Conservation (phyloP, 2,888 invertebrate genomes). For the Ditula angustiorana region DNA sequence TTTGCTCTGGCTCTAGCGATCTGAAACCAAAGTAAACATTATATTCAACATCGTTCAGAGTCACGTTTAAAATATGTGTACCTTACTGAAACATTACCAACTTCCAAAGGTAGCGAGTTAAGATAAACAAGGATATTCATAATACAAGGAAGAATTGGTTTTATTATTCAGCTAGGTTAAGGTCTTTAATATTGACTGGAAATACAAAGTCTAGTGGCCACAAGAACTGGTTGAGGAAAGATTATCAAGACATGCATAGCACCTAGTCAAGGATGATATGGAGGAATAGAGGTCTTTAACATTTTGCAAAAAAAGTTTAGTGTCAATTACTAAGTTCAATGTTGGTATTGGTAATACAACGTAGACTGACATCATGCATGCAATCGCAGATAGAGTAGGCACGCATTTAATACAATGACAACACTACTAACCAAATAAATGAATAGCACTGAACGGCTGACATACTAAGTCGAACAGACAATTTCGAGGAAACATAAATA, state of each 20-base stretch:
- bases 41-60: neutral
- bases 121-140: slow-evolving; percentile 13
- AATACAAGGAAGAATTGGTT: slow-evolving; percentile 14
- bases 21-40: slow-evolving; percentile 46
- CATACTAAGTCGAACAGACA: no score
- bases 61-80: neutral
- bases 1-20: slow-evolving; percentile 61
- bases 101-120: slow-evolving; percentile 1
- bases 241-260: slow-evolving; percentile 21
- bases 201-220: slow-evolving; percentile 15
- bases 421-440: no score
- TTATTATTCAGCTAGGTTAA: slow-evolving; percentile 20
- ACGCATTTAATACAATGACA: no score
- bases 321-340: neutral
- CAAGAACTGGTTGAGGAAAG: slow-evolving; percentile 26
- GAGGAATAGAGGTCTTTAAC: neutral
- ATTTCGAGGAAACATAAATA: no score
- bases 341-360: neutral
- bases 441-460: no score
- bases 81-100: slow-evolving; percentile 15
- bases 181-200: slow-evolving; percentile 19
- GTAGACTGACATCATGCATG: no score
- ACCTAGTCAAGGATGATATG: slow-evolving; percentile 10
- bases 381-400: no score
- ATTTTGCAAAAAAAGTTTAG: neutral